Base-by-base conservation (phyloP, 2,888 invertebrate genomes). In the Liopterus haemorrhoidalis region DNA sequence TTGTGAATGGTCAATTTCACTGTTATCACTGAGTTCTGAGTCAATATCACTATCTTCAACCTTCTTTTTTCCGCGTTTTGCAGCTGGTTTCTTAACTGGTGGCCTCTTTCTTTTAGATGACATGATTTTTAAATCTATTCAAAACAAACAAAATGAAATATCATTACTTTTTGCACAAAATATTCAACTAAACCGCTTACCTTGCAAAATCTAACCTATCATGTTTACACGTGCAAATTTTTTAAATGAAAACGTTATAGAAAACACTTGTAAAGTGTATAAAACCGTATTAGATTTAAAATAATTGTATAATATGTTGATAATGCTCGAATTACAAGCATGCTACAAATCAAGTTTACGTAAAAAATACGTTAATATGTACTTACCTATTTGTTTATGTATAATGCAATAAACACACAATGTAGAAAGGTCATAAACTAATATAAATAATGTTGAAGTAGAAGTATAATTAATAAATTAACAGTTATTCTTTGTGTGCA, bases 1-100 rank as follows among this genome's bases (percentile, higher is more conserved):
- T 14, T 64, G 62, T 20, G 61, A 57, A 40, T 66, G 63, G 46
- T 65, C 67, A 24, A 56, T 61, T 41, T 66, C 67, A 51, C 65
- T 65, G 21, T 55, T 58, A 51, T 66, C 68, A 53, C 66, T 68
- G 41, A 67, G 55, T 49, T 70, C 69, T 18, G 68, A 68, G 56
- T 69, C 70, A 36, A 62, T 59, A 47, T 70, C 70, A 52, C 65
- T 64, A 16, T 69, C 65, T 49, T 67, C 65, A 19, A 53, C 55
- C 48, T 67, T 67, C 41, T 63, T 59, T 54, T 64, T 66, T 28
- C 58, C 59, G 27, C 62, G 64, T 55, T 66, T 67, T 5, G 53
- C 53, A 5, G 54, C 55, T 2, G 55, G 50, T 54, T 64, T 64
- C 49, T 65, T 66, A 2, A 57, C 53, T 8, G 68, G 67, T 14